Base-by-base conservation (phyloP, 64 coral and sea anemone species). In the Actinia tenebrosa region DNA sequence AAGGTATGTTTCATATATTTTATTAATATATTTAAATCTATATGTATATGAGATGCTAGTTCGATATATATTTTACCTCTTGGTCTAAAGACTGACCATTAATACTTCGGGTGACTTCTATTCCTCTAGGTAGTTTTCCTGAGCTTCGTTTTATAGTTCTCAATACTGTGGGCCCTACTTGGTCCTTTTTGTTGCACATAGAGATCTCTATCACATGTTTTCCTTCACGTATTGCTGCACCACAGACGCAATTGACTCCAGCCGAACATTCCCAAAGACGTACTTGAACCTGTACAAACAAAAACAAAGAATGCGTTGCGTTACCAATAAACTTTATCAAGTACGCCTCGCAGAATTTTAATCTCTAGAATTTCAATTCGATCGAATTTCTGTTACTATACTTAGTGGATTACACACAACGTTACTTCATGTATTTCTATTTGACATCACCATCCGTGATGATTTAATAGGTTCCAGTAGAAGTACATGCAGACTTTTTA, bases 61-160 rank as follows among this genome's bases (percentile, higher is more conserved):
- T 0, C 1, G 30, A 37, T 37, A 37, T 37, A 23, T 23, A 23
- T 66, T 20, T 42, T 43, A 75, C 69, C 69, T 75, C 25, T 16
- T 75, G 69, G 69, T 75, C 69, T 75, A 75, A 75, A 75, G 69
- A 75, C 42, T n/a, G 22, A 42, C 69, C 69, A 30, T 75, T 30
- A 26, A 75, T 26, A n/a, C 42, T 11, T 30, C 25, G n/a, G 14
- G 26, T 27, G 26, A 75, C 11, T 25, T 75, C 69, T 75, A 75
- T 75, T 75, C 69, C 69, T 30, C 26, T 75, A n/a, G 69, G 25
- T 42, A 75, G 14, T 27, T 13, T 27, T 37, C 69, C 69, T n/a
- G 69, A 26, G 3, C 69, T 75, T 75, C 69, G 69, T 75, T 75
- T 75, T 8, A 75, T 14, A 26, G 69, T 75, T 75, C 25, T 75